These are phyloP conservation scores for Caranx melampygus DNA, from an alignment of 2,113 vertebrate genomes.

Conservation along the genomic window DNA sequence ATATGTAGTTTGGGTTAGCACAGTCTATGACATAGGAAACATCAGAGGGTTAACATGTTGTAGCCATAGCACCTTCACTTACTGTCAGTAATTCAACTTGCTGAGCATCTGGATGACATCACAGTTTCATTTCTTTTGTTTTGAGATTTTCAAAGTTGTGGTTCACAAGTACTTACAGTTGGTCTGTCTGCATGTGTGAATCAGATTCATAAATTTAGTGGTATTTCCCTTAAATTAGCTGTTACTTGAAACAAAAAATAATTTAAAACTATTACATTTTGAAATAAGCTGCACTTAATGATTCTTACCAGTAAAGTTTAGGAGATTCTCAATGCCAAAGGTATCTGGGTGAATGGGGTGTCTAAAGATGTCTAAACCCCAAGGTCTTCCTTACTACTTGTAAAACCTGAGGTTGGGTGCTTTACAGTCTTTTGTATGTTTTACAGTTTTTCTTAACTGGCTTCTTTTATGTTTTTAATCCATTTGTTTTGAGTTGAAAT, in stretches of 20 bases:
- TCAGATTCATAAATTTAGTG: slow-evolving; percentile 41
- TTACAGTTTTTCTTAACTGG: slow-evolving; percentile 54
- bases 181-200: slow-evolving; percentile 23
- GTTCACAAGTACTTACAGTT: background rate
- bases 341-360: background rate
- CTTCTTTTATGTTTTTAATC: slow-evolving; percentile 65
- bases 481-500: slow-evolving; percentile 66
- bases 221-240: slow-evolving; percentile 46
- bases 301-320: slow-evolving; percentile 16
- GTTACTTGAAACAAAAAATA: slow-evolving; percentile 7
- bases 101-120: slow-evolving; percentile 63
- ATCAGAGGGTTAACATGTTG: background rate
- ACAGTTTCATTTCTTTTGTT: slow-evolving; percentile 33
- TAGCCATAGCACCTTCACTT: background rate
- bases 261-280: background rate
- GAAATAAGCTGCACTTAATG: background rate
- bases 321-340: background rate
- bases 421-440: slow-evolving; percentile 54
- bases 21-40: too few species aligned
- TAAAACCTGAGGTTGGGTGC: slow-evolving; percentile 30
- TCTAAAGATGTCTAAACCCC: slow-evolving; percentile 16
- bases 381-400: slow-evolving; percentile 25
- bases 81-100: slow-evolving; percentile 1
- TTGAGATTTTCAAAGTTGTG: background rate
- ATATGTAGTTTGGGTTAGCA: background rate